Conservation (phyloP, 2,888 invertebrate species). For the Rhopalosiphum nymphaeae region DNA sequence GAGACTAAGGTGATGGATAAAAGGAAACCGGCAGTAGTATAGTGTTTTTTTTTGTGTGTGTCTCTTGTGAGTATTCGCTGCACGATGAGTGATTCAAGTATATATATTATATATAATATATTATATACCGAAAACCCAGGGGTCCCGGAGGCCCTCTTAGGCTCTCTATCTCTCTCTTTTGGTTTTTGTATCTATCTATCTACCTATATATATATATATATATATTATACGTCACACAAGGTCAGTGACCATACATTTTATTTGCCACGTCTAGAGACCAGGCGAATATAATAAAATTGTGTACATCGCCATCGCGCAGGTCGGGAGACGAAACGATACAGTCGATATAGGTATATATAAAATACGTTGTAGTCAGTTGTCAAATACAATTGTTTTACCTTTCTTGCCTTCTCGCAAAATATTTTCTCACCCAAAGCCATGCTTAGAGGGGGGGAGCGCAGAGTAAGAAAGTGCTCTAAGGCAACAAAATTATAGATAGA, state of each 20-base stretch:
- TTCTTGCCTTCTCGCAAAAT: not conserved
- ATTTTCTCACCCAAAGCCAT: not conserved
- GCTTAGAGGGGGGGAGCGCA: not conserved
- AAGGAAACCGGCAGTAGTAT: not conserved
- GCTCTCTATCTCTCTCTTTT: constrained; percentile 22
- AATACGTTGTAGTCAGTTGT: not conserved
- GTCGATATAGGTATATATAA: not conserved
- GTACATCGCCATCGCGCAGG: not conserved
- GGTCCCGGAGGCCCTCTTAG: constrained; percentile 37
- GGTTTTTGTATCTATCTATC: constrained; percentile 16
- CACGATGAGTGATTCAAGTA: not conserved
- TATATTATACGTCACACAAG: constrained; percentile 17
- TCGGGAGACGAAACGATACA: not conserved
- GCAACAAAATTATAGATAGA: not conserved
- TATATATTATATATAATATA: constrained; percentile 6
- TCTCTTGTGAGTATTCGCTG: not conserved
- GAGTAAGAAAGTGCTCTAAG: too few relatives aligned
- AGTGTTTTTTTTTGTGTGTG: not conserved
- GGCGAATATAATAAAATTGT: constrained; percentile 21
- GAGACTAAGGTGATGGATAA: constrained; percentile 22
- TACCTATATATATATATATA: not conserved
- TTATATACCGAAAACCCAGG: constrained; percentile 15
- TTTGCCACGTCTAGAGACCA: not conserved
- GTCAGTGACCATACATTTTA: constrained; percentile 57
- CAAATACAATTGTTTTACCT: not conserved